phyloP scores from a whole-genome alignment of 1,140 invertebrate species.

The Macrostomum lignano region DNA sequence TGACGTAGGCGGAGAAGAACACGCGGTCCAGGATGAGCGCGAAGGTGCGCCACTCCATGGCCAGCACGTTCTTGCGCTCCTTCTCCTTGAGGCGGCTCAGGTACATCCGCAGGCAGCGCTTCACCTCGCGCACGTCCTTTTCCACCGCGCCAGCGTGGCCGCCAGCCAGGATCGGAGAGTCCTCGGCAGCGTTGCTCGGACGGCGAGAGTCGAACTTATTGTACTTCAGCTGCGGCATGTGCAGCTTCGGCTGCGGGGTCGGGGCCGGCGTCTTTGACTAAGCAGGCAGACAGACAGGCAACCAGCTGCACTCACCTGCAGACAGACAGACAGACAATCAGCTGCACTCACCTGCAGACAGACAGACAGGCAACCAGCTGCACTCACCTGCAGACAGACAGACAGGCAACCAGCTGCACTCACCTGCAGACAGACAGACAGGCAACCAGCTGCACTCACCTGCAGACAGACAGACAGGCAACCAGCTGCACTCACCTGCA shows the following conservation, averaged over 20 bases:
- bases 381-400: no score
- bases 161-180: not conserved
- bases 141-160: slow-evolving; percentile 1
- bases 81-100: not conserved
- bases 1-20: not conserved
- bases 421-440: no score
- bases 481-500: no score
- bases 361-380: no score
- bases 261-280: not conserved
- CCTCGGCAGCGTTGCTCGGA: no score
- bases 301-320: not conserved
- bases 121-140: not conserved
- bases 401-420: no score
- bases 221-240: not conserved
- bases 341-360: no score
- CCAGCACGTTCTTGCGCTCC: not conserved
- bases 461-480: no score
- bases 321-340: no score
- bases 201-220: slow-evolving; percentile 3
- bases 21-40: not conserved
- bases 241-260: not conserved
- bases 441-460: no score
- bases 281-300: not conserved
- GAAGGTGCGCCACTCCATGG: slow-evolving; percentile 3
- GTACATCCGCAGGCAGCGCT: slow-evolving; percentile 1